Evolutionary conservation across 2,888 invertebrate species (phyloP).

Genomic region (Autographa gamma): DNA sequence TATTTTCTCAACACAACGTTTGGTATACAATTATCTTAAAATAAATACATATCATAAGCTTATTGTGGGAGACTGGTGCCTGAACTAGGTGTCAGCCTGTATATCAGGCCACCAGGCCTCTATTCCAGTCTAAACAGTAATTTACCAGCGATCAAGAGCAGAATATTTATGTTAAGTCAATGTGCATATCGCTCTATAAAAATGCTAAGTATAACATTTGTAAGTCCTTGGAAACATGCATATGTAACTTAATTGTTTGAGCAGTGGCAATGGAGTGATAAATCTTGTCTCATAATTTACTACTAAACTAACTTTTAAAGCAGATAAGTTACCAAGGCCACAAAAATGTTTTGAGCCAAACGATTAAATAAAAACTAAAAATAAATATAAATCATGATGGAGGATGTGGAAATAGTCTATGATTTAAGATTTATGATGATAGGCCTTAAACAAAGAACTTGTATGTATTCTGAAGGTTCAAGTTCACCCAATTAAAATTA

Average conservation of each 20-base stretch:
- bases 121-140: too few relatives aligned
- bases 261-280: neutral
- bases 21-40: neutral
- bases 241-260: neutral
- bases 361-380: too few relatives aligned
- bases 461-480: neutral
- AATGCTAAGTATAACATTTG: too few relatives aligned
- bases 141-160: too few relatives aligned
- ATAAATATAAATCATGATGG: too few relatives aligned
- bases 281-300: neutral
- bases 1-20: too few relatives aligned
- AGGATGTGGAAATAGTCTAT: neutral
- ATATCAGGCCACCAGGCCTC: too few relatives aligned
- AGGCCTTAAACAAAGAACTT: neutral
- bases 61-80: neutral
- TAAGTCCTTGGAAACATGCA: too few relatives aligned
- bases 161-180: neutral
- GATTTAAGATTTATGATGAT: neutral
- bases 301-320: too few relatives aligned
- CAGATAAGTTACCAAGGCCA: neutral
- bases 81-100: too few relatives aligned
- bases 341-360: too few relatives aligned
- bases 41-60: neutral
- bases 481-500: neutral
- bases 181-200: too few relatives aligned